These are phyloP conservation scores for Porphyrio hochstetteri DNA, from an alignment of 2,113 vertebrate species.

Conservation along the genomic window DNA sequence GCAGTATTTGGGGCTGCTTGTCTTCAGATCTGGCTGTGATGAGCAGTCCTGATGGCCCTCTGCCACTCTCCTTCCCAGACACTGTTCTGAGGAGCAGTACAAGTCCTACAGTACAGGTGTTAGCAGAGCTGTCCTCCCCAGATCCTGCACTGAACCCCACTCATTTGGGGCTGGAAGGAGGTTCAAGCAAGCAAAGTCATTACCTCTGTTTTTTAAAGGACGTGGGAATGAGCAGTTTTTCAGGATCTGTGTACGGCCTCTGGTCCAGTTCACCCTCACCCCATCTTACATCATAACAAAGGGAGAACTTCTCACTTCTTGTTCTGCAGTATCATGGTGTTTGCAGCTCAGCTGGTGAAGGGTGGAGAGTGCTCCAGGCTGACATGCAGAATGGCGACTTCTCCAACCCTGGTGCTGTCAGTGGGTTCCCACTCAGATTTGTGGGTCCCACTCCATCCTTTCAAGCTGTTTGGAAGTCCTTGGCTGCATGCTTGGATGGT, in stretches of 20 bases:
- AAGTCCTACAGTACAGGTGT: background rate
- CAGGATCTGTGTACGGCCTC: background rate
- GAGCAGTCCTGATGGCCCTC: background rate
- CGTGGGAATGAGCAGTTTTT: background rate
- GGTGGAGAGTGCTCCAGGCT: background rate
- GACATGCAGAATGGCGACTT: background rate
- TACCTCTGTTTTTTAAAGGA: background rate
- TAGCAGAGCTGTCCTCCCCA: background rate
- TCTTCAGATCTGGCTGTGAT: background rate
- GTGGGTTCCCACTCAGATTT: background rate
- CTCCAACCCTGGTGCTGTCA: background rate
- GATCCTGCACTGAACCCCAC: background rate
- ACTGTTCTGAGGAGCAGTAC: background rate
- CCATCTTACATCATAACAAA: accelerated
- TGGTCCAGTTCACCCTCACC: background rate
- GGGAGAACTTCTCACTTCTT: accelerated
- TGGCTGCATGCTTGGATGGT: background rate
- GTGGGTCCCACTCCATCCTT: background rate
- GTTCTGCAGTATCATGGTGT: accelerated
- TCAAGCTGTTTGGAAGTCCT: background rate
- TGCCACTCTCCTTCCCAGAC: background rate
- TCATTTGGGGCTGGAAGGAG: background rate
- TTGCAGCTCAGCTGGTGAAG: background rate
- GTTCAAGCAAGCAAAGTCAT: background rate
- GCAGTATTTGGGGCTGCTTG: background rate